Percentiles rank a stretch among this genome's conserved stretches.
These are phyloP conservation scores for Lampropteryx suffumata DNA, from an alignment of 2,888 invertebrate species.

Conservation along the genomic window DNA sequence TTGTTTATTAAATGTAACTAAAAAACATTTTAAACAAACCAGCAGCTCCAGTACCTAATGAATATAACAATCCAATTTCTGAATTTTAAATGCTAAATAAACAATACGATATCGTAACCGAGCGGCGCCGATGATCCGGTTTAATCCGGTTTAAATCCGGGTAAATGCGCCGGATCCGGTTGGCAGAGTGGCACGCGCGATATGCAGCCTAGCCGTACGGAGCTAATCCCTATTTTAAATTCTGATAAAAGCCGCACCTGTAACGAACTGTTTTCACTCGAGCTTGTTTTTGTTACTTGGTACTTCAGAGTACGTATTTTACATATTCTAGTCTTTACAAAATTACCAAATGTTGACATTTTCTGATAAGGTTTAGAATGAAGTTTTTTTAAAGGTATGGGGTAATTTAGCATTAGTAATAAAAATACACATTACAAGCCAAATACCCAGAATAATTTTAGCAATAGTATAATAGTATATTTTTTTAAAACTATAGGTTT, in stretches of 20 bases:
- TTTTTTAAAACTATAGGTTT: too few relatives aligned
- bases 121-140: constrained; percentile 46
- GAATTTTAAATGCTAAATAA: constrained; percentile 71
- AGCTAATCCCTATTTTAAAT: constrained; percentile 81
- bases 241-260: constrained; percentile 73
- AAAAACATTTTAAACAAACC: constrained; percentile 12
- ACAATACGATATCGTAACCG: constrained; percentile 74
- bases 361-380: too few relatives aligned
- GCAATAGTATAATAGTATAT: too few relatives aligned
- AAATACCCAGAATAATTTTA: too few relatives aligned
- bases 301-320: too few relatives aligned
- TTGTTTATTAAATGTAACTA: neutral
- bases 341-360: too few relatives aligned
- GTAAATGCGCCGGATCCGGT: constrained; percentile 54
- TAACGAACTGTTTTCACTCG: constrained; percentile 13
- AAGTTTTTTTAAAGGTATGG: too few relatives aligned
- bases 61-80: constrained; percentile 56
- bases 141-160: constrained; percentile 61
- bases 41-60: constrained; percentile 20
- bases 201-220: constrained; percentile 66
- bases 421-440: too few relatives aligned
- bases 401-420: too few relatives aligned
- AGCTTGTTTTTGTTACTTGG: constrained; percentile 8
- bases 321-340: too few relatives aligned
- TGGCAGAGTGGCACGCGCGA: constrained; percentile 58